A percentile compares a stretch with the other conserved stretches of the same genome.
phyloP scores from a whole-genome alignment of 2,113 vertebrate genomes.

The Dascyllus trimaculatus region DNA sequence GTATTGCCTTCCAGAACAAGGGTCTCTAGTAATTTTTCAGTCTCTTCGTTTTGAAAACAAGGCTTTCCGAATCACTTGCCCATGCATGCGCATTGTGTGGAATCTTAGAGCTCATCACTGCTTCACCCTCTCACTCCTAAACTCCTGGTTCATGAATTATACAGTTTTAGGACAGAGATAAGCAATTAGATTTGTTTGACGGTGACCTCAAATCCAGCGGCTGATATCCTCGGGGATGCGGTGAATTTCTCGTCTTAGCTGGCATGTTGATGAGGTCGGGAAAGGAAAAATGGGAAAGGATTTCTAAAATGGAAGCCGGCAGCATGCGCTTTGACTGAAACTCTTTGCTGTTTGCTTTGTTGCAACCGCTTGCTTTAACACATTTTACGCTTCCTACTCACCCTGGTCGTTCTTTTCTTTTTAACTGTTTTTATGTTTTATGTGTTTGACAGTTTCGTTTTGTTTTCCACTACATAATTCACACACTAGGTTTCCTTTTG shows the following conservation, averaged over 20 bases:
- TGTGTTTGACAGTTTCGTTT: conserved; percentile 45
- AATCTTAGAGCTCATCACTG: conserved; percentile 29
- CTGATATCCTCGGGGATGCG: conserved; percentile 36
- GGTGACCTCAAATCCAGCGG: conserved; percentile 44
- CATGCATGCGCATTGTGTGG: conserved; percentile 60
- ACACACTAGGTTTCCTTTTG: conserved; percentile 58
- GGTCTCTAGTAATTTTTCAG: background rate
- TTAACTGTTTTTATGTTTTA: conserved; percentile 55
- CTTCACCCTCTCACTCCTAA: conserved; percentile 42
- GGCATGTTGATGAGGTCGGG: conserved; percentile 38
- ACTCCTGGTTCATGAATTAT: conserved; percentile 21
- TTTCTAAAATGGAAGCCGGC: conserved; percentile 73
- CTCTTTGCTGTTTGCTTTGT: conserved; percentile 74
- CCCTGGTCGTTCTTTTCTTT: conserved; percentile 61
- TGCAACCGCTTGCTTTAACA: conserved; percentile 79
- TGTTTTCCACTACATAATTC: conserved; percentile 40
- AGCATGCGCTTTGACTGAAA: conserved; percentile 86
- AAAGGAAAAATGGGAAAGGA: conserved; percentile 1
- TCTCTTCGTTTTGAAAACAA: background rate
- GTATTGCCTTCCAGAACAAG: background rate
- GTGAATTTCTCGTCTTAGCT: conserved; percentile 43
- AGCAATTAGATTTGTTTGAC: conserved; percentile 31
- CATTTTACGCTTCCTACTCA: conserved; percentile 66
- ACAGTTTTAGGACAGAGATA: conserved; percentile 37
- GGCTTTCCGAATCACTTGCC: conserved; percentile 18